phyloP scores from a whole-genome alignment of 2,113 vertebrate genomes.

The Eulemur macaco region DNA sequence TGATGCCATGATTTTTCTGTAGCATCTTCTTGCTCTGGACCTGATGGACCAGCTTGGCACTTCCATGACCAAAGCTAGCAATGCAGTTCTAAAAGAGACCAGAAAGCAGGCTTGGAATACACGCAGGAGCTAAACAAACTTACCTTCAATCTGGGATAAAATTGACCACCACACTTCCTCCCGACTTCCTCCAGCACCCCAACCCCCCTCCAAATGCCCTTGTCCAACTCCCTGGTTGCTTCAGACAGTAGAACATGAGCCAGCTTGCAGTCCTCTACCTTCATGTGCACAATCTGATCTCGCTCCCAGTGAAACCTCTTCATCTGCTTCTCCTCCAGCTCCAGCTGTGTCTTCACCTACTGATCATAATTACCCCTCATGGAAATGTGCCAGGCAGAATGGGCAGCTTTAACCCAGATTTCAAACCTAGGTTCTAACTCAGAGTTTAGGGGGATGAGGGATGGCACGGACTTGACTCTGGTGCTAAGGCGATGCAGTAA shows the following conservation, averaged over 20 bases:
- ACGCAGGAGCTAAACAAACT: fast-evolving
- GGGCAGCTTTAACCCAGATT: neutral
- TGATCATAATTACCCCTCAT: conserved; percentile 97
- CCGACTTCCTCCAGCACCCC: fast-evolving
- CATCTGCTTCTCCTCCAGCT: conserved; percentile 99
- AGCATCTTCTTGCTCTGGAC: conserved; percentile 99
- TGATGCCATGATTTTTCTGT: conserved; percentile 98
- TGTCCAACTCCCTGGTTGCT: no score
- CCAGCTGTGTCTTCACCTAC: conserved; percentile 95
- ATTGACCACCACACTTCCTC: neutral
- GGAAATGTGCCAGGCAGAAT: neutral
- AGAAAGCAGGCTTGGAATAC: fast-evolving
- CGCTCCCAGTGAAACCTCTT: conserved; percentile 99
- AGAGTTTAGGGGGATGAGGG: no score
- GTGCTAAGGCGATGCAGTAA: no score
- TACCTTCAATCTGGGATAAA: no score
- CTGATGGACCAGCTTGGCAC: conserved; percentile 96
- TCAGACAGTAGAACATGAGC: fast-evolving
- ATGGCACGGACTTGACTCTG: no score
- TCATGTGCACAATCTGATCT: conserved; percentile 98
- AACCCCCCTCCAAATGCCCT: fast-evolving
- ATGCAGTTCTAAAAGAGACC: conserved; percentile 92
- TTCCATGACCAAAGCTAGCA: conserved; percentile 97
- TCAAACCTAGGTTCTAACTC: neutral
- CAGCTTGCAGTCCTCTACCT: conserved; percentile 82